Evolutionary conservation across 2,888 invertebrate species (phyloP).

Genomic region (Drosophila limbata): DNA sequence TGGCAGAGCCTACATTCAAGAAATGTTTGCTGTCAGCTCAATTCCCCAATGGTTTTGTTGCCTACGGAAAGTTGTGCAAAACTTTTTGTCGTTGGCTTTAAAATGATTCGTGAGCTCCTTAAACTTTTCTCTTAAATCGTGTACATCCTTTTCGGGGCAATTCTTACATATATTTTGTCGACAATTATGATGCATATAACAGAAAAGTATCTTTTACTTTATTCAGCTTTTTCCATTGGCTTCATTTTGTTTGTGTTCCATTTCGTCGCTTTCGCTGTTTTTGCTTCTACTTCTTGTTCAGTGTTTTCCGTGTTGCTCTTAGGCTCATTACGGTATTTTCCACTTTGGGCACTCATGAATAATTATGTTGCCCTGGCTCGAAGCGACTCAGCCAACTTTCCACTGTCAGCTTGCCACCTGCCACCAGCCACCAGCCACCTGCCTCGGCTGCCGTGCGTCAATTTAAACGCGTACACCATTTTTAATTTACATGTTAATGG

Average conservation of each 20-base stretch:
- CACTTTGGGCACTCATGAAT: constrained; percentile 72
- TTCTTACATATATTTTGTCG: constrained; percentile 22
- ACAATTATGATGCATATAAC: constrained; percentile 54
- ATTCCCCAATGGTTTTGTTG: constrained; percentile 37
- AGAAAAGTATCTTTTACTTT: constrained; percentile 12
- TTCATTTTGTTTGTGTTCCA: constrained; percentile 57
- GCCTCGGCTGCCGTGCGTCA: constrained; percentile 45
- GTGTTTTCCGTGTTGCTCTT: constrained; percentile 36
- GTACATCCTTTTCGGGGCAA: constrained; percentile 14
- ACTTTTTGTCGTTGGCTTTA: constrained; percentile 23
- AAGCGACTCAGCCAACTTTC: constrained; percentile 30
- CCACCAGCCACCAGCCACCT: constrained; percentile 3
- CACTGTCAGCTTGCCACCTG: constrained; percentile 19
- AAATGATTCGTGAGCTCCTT: constrained; percentile 19
- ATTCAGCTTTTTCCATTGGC: constrained; percentile 11
- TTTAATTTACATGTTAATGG: constrained; percentile 73
- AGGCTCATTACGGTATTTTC: constrained; percentile 70
- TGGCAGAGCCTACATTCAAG: constrained; percentile 15
- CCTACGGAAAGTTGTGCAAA: constrained; percentile 11
- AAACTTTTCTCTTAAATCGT: constrained; percentile 25
- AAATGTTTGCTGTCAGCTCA: constrained; percentile 36
- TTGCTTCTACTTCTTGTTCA: constrained; percentile 12
- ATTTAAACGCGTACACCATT: constrained; percentile 65
- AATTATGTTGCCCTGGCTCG: constrained; percentile 65
- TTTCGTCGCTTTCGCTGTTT: constrained; percentile 47